Base-by-base conservation (phyloP, 1,140 invertebrate species). In the Mylabris phalerata region DNA sequence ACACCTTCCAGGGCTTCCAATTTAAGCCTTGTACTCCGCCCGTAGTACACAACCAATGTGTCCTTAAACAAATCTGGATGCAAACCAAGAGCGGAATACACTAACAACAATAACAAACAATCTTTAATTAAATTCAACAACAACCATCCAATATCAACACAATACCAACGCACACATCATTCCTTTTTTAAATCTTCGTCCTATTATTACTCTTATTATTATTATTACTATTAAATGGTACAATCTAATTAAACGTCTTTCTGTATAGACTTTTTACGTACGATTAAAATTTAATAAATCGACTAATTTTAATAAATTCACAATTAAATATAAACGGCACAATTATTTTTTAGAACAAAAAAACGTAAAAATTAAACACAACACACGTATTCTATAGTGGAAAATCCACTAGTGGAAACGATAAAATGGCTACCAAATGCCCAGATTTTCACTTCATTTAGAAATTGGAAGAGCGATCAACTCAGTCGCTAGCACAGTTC, bases 1-100 rank as follows among this genome's bases (percentile, higher is more conserved):
- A 79, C 76, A 77, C 79, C 80, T 76, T 80, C 81, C 78, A 83
- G 77, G 80, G 82, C 83, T 81, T 80, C 76, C 65, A 72, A 48
- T 69, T 66, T 57, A 61, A 32, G 7, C 48, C 62, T 61, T 27
- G 55, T 57, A 56, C 68, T 64, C 68, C 67, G 66, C 67, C 69
- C 62, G 59, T 65, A 68, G 66, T 69, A 71, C 70, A 32, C 32
- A 64, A 65, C 70, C 57, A 62, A 57, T 60, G 57, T 49, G 59
- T 55, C 64, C 59, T 61, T 66, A 66, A 63, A 66, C 66, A 66
- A 64, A 48, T 62, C 65, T 63, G 67, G 68, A 68, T 63, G 61
- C 19, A 19, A 19, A 19, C 19, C 19, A 19, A 19, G 19, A 19
- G 19, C 19, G 19, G 19, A 32, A 32, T 5, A 32, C 32, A 32